Base-by-base conservation (phyloP, 1,140 invertebrate species). In the Idris sp. region DNA sequence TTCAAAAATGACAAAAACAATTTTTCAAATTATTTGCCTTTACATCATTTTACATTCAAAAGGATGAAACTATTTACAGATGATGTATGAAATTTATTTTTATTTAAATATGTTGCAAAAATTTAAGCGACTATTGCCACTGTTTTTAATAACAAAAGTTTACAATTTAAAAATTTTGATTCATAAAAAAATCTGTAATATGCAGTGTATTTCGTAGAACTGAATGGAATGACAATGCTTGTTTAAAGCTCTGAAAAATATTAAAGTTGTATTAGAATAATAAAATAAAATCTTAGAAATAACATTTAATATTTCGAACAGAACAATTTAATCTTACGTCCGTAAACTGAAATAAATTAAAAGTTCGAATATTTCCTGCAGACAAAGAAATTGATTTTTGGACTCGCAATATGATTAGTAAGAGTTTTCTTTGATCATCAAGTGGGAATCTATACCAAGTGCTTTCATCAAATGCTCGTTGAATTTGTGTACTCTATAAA, bases 281-380 rank as follows among this genome's bases (percentile, higher is more conserved):
- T 25, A 8, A 8, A 25, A 25, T 3, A 25, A 25, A 25, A 25
- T 25, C 8, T 25, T n/a, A n/a, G n/a, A n/a, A n/a, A n/a, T n/a
- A n/a, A n/a, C n/a, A n/a, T n/a, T n/a, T n/a, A n/a, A 8, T 8
- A 3, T 30, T 8, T 30, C 9, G 28, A 30, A 30, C n/a, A 30
- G 9, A 6, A 30, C n/a, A 6, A 30, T 5, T 6, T 2, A 6
- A 30, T 31, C 15, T 43, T 46, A 58, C 54, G 28, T 58, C 54
- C 2, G 54, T 58, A 26, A 58, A 58, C 8, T 58, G 40, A 18
- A 36, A 46, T 8, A 58, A 46, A 14, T 3, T 16, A 36, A 46
- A 58, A 10, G 2, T 26, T 44, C 54, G 10, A 19, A 58, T 46
- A 28, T 31, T 61, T 30, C 56, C 56, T 19, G 41, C 56, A 38